phyloP scores from a whole-genome alignment of 2,797 vertebrate species.

The Pseudochromis fuscus region DNA sequence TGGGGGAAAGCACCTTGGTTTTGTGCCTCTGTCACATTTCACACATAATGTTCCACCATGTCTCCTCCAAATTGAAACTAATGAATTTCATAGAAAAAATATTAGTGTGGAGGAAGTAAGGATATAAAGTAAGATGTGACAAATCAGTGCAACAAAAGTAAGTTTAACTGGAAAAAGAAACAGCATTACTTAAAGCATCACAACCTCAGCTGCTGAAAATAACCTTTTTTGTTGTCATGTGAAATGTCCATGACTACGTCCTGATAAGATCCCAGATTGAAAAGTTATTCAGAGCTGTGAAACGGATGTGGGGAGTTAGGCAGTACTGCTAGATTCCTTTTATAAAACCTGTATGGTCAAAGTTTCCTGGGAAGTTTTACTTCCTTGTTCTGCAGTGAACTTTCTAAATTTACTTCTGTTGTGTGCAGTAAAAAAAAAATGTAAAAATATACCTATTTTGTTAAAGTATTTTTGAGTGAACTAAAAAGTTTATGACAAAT shows the following conservation, averaged over 20 bases:
- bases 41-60: neutral
- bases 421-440: no score
- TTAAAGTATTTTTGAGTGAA: no score
- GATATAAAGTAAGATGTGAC: neutral
- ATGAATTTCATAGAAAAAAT: neutral
- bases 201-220: neutral
- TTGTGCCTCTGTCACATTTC: neutral
- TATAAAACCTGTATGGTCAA: neutral
- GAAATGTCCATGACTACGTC: slow-evolving; percentile 39
- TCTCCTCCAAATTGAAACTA: neutral
- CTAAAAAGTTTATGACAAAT: no score
- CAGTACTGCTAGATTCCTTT: neutral
- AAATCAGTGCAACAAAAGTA: neutral
- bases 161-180: neutral
- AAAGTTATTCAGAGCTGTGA: slow-evolving; percentile 8
- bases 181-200: neutral
- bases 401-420: no score
- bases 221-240: slow-evolving; percentile 45
- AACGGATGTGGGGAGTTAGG: slow-evolving; percentile 9
- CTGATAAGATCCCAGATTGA: slow-evolving; percentile 27
- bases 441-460: no score
- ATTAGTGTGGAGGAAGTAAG: neutral
- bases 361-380: neutral
- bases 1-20: neutral
- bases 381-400: neutral